A percentile compares a stretch with the other conserved stretches of the same genome.
These are phyloP conservation scores for Artemisiospiza belli DNA, from an alignment of 2,113 vertebrate genomes.

Conservation along the genomic window DNA sequence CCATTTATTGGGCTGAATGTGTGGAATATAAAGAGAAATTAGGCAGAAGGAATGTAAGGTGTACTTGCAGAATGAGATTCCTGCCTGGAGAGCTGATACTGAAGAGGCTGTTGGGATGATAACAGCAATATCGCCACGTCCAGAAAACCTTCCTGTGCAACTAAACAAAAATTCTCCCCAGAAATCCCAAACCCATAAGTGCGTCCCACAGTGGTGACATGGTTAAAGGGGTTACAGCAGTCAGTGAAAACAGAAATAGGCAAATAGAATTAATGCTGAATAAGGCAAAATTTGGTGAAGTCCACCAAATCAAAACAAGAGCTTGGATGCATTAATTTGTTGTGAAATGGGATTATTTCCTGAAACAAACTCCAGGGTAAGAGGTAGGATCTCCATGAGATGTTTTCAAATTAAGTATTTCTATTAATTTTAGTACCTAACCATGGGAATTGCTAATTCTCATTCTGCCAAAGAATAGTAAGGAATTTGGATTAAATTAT, in stretches of 20 bases:
- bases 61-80: neutral
- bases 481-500: neutral
- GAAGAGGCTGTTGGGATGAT: neutral
- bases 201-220: no score
- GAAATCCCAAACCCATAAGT: accelerated
- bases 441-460: neutral
- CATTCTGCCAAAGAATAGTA: neutral
- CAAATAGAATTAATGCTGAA: neutral
- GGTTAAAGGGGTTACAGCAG: neutral
- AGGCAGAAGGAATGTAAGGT: neutral
- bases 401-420: neutral
- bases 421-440: neutral
- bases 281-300: neutral
- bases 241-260: neutral
- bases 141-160: neutral
- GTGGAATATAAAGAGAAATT: neutral
- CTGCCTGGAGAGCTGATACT: neutral
- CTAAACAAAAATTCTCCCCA: neutral
- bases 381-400: neutral
- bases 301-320: neutral
- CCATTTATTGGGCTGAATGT: neutral
- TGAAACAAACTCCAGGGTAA: neutral
- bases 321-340: neutral
- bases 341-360: neutral
- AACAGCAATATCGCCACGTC: accelerated